Evolutionary conservation across 2,797 vertebrate species (phyloP).

Genomic region (Liparis tanakae): DNA sequence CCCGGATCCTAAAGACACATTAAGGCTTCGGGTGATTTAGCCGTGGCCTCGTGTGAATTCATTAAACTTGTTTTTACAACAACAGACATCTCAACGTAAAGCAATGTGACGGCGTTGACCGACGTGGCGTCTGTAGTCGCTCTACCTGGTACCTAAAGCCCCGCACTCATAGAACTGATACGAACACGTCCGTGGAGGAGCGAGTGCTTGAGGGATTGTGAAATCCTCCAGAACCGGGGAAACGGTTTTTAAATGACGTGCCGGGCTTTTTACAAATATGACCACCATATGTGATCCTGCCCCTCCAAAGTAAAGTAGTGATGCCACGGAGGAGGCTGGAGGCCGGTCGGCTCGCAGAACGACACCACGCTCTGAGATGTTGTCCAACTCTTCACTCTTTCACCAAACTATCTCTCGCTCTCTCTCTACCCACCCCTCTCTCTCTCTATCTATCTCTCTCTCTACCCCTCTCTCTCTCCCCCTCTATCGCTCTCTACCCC

Average conservation of each 20-base stretch:
- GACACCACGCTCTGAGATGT: neutral
- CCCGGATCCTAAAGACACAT: neutral
- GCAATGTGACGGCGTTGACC: no score
- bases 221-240: neutral
- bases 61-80: no score
- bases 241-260: neutral
- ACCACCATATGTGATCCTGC: neutral
- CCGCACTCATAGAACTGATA: neutral
- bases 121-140: no score
- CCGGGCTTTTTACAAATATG: neutral
- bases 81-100: neutral
- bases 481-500: conserved; percentile 53
- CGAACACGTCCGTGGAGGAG: neutral
- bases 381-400: neutral
- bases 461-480: conserved; percentile 33
- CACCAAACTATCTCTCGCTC: neutral
- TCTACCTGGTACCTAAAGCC: no score
- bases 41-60: no score
- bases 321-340: neutral
- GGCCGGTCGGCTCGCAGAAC: conserved; percentile 9
- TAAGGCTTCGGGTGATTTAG: neutral
- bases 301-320: neutral
- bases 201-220: neutral
- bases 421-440: conserved; percentile 35
- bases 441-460: conserved; percentile 31